These are phyloP conservation scores for Beris morrisii DNA, from an alignment of 2,888 invertebrate species.

Conservation along the genomic window DNA sequence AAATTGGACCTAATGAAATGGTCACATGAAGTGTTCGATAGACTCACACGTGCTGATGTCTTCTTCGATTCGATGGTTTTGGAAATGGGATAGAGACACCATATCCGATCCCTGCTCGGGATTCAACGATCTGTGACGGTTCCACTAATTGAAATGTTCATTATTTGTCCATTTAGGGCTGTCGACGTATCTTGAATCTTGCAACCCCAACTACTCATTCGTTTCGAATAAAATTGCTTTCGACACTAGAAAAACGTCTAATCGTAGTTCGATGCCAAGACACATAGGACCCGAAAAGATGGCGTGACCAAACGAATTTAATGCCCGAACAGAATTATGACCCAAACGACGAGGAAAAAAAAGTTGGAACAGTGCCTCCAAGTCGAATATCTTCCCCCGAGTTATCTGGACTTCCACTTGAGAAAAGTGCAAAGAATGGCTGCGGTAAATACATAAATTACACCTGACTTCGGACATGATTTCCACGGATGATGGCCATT, in stretches of 20 bases:
- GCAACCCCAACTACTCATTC: too few species aligned
- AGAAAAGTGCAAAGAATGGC: not conserved
- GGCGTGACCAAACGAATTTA: constrained; percentile 30
- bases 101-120: too few species aligned
- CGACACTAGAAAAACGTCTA: constrained; percentile 9
- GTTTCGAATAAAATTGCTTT: too few species aligned
- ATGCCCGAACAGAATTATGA: constrained; percentile 27
- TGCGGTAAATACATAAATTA: constrained; percentile 32
- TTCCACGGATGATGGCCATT: constrained; percentile 32
- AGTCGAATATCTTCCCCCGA: not conserved
- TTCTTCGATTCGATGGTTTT: too few species aligned
- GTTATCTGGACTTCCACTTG: not conserved
- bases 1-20: too few species aligned
- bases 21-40: too few species aligned
- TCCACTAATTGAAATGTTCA: too few species aligned
- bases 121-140: too few species aligned
- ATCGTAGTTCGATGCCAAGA: not conserved
- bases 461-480: constrained; percentile 28
- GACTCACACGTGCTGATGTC: too few species aligned
- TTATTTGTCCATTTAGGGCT: too few species aligned
- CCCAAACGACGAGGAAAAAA: constrained; percentile 1
- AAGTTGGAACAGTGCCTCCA: not conserved
- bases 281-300: not conserved
- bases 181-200: too few species aligned
- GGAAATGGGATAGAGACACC: too few species aligned